phyloP scores from a whole-genome alignment of 2,113 vertebrate genomes.

The Callaeas wilsoni region DNA sequence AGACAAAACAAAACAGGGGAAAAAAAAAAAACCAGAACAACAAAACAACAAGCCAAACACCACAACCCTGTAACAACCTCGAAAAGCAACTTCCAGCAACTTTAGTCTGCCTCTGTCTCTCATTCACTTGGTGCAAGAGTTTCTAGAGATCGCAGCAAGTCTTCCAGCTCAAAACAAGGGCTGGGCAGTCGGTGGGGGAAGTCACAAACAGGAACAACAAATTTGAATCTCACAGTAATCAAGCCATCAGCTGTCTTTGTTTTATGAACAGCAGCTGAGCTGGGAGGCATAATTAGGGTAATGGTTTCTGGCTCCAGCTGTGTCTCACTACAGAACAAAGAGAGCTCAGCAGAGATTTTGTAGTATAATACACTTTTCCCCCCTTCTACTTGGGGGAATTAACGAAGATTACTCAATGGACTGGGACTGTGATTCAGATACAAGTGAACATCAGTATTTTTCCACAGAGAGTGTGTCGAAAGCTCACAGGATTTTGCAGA shows the following conservation, averaged over 20 bases:
- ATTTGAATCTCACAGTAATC: conserved; percentile 36
- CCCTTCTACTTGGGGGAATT: neutral
- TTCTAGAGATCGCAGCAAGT: neutral
- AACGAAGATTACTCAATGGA: neutral
- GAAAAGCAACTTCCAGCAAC: neutral
- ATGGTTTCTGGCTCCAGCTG: conserved; percentile 47
- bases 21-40: too few relatives aligned
- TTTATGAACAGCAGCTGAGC: conserved; percentile 27
- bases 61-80: neutral
- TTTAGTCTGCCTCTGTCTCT: neutral
- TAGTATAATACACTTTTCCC: neutral
- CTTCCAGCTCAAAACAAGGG: neutral
- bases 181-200: neutral
- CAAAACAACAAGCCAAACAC: neutral
- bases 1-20: neutral
- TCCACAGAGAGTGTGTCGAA: neutral
- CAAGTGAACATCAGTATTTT: neutral
- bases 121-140: neutral
- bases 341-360: conserved; percentile 8
- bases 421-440: neutral
- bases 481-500: neutral
- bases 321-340: conserved; percentile 50
- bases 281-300: conserved; percentile 48
- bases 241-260: conserved; percentile 48
- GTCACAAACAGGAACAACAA: neutral